Conservation (phyloP, 2,113 vertebrate species). For the Saguinus midas region DNA sequence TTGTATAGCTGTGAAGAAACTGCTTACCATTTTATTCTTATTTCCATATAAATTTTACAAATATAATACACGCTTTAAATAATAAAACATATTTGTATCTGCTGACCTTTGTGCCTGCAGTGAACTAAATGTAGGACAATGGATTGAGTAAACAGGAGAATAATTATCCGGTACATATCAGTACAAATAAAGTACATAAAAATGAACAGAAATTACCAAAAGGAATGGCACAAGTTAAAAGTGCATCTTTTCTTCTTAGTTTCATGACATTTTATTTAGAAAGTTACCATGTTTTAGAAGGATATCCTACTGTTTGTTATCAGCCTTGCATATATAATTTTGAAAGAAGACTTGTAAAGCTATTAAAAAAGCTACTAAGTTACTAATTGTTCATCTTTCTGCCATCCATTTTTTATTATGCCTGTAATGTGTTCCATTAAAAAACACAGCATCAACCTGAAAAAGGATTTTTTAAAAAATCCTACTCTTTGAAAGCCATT, state of each 20-base stretch:
- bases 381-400: not conserved
- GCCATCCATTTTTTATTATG: not conserved
- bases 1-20: not conserved
- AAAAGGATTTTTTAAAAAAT: not conserved
- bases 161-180: not conserved
- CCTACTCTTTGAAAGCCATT: not conserved
- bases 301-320: not conserved
- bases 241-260: not conserved
- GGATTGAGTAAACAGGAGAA: not conserved
- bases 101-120: not conserved
- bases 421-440: not conserved
- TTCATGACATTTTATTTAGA: not conserved
- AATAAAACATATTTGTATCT: not conserved
- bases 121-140: not conserved
- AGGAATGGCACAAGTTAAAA: not conserved
- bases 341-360: not conserved
- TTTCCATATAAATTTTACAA: not conserved
- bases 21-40: not conserved
- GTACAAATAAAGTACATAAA: not conserved
- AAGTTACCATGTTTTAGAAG: not conserved
- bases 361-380: not conserved
- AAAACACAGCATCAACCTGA: not conserved
- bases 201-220: not conserved
- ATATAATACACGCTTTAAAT: not conserved
- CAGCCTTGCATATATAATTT: not conserved